Conservation (phyloP, 2,113 vertebrate genomes). For the Perognathus longimembris region DNA sequence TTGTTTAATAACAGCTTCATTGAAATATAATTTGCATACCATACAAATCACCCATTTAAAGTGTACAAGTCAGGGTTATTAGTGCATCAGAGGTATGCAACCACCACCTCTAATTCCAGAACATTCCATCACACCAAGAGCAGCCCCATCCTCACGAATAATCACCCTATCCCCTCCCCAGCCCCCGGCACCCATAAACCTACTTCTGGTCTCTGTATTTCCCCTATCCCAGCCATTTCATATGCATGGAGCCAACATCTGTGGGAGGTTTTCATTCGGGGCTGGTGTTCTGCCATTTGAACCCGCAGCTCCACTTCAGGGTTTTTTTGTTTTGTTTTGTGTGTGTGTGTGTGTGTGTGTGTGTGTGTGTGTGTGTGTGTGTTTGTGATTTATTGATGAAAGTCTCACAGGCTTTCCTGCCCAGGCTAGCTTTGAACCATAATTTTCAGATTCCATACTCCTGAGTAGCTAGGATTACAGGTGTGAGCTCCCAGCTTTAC, state of each 20-base stretch:
- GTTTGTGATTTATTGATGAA: too few species aligned
- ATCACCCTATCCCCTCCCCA: too few species aligned
- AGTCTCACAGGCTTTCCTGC: too few species aligned
- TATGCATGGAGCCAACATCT: neutral
- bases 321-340: too few species aligned
- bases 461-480: neutral
- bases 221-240: neutral
- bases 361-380: too few species aligned
- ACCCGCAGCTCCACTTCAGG: neutral
- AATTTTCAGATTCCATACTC: too few species aligned
- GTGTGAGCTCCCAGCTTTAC: neutral
- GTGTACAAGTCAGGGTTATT: neutral
- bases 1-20: constrained; percentile 7
- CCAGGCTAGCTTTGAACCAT: neutral
- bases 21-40: neutral
- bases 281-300: too few species aligned
- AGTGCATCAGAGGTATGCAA: neutral
- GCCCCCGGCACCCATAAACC: neutral
- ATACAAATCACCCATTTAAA: neutral
- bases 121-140: neutral
- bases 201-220: neutral
- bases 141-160: neutral
- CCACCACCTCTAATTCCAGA: neutral
- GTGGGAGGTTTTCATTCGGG: neutral
- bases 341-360: too few species aligned